These are phyloP conservation scores for Drosophila pseudoobscura DNA, from an alignment of 1,140 invertebrate species.

Conservation along the genomic window DNA sequence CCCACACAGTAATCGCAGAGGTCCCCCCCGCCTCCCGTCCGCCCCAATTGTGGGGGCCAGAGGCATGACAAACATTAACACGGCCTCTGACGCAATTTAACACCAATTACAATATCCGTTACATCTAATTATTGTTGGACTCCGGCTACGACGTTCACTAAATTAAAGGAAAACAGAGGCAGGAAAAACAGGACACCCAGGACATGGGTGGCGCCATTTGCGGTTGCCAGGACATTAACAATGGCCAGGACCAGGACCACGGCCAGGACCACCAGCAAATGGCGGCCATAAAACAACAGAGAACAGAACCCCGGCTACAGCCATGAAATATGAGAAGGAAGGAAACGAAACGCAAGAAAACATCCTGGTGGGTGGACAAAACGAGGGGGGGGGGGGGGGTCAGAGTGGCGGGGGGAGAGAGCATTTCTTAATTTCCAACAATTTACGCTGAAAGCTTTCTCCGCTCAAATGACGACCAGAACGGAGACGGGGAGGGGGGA, in stretches of 20 bases:
- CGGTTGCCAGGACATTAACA: conserved; percentile 80
- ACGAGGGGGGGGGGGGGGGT: conserved; percentile 20
- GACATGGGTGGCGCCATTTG: conserved; percentile 64
- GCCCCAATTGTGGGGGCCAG: conserved; percentile 14
- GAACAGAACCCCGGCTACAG: conserved; percentile 48
- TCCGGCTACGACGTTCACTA: conserved; percentile 63
- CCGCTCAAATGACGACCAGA: conserved; percentile 72
- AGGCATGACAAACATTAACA: conserved; percentile 66
- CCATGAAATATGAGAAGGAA: conserved; percentile 75
- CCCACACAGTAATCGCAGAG: conserved; percentile 27
- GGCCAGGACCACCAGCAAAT: conserved; percentile 46
- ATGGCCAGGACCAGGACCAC: conserved; percentile 39
- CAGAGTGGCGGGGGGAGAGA: conserved; percentile 48
- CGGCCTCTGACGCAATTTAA: conserved; percentile 80
- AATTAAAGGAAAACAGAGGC: conserved; percentile 76
- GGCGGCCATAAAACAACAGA: conserved; percentile 78
- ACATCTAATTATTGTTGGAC: conserved; percentile 82
- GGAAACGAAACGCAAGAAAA: conserved; percentile 18
- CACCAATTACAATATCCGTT: conserved; percentile 83
- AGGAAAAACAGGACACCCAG: conserved; percentile 36
- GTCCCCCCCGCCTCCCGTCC: neutral
- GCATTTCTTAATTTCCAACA: conserved; percentile 81
- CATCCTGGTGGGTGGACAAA: conserved; percentile 10
- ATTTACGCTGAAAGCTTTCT: conserved; percentile 81
- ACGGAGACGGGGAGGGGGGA: neutral